A percentile compares a stretch with the other conserved stretches of the same genome.
Conservation (phyloP, 2,797 vertebrate species). For the Poeciliopsis paucimaculata region DNA sequence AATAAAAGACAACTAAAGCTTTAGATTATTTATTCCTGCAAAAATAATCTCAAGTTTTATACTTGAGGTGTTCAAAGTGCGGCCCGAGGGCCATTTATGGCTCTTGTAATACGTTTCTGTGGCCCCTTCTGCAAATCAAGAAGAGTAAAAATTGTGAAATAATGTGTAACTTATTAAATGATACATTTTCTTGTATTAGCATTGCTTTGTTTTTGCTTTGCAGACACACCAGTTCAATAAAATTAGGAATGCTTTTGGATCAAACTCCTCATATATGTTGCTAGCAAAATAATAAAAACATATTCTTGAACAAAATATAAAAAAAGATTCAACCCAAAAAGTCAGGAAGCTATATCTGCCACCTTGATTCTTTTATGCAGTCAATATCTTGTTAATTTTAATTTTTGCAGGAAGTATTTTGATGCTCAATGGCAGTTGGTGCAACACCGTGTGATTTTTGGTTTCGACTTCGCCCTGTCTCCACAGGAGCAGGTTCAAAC, state of each 20-base stretch:
- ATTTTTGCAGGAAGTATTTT: not conserved
- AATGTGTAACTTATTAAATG: not conserved
- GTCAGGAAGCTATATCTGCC: not conserved
- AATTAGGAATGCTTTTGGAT: not conserved
- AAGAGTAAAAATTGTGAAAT: not conserved
- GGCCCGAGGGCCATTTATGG: not conserved
- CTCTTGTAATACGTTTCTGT: not conserved
- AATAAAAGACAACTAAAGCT: not conserved
- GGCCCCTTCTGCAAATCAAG: not conserved
- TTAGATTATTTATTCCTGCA: not conserved
- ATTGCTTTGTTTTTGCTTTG: not conserved
- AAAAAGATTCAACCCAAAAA: not conserved
- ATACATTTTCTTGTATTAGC: not conserved
- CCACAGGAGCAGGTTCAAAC: too few species aligned
- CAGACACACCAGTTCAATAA: not conserved
- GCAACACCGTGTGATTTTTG: too few species aligned
- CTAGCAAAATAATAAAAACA: not conserved
- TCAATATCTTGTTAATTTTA: not conserved
- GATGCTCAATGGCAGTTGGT: not conserved
- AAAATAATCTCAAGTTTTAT: not conserved
- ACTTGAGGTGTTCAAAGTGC: not conserved
- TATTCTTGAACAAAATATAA: not conserved
- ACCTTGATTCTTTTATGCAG: not conserved
- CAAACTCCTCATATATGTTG: not conserved
- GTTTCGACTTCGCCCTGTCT: too few species aligned